These are phyloP conservation scores for Bufotes viridis DNA, from an alignment of 2,797 vertebrate species.

Conservation along the genomic window DNA sequence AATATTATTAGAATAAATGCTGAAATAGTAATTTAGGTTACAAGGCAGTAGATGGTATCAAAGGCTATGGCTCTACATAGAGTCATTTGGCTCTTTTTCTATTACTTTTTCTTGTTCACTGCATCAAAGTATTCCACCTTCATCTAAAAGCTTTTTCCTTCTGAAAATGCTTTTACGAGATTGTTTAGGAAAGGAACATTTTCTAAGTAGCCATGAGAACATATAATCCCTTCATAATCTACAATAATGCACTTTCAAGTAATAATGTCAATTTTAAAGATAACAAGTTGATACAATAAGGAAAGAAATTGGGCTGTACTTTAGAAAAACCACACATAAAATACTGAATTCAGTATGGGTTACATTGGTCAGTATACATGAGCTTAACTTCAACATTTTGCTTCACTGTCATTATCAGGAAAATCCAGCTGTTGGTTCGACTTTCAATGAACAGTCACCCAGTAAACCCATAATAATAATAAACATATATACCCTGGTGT, in stretches of 20 bases:
- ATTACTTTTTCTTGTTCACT: not conserved
- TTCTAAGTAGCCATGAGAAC: slow-evolving; percentile 72
- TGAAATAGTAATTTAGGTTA: not conserved
- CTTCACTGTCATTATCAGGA: not conserved
- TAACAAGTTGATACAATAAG: slow-evolving; percentile 75
- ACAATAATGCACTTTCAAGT: slow-evolving; percentile 68
- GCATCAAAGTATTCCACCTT: slow-evolving; percentile 30
- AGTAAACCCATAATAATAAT: too few species aligned
- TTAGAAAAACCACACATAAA: slow-evolving; percentile 25
- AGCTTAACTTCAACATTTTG: not conserved
- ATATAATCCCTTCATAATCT: slow-evolving; percentile 71
- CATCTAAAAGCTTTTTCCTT: slow-evolving; percentile 65
- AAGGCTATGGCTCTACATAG: not conserved
- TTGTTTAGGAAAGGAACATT: slow-evolving; percentile 62
- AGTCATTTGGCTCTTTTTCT: slow-evolving; percentile 1
- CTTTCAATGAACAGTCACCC: too few species aligned
- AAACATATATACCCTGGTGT: too few species aligned
- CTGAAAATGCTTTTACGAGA: slow-evolving; percentile 70
- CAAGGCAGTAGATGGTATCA: not conserved
- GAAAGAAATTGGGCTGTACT: slow-evolving; percentile 68
- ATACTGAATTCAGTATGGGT: slow-evolving; percentile 3
- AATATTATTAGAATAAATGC: not conserved
- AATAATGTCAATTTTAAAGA: slow-evolving; percentile 74
- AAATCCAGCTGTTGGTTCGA: not conserved
- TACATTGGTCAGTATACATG: not conserved